Conservation (phyloP, 2,888 invertebrate genomes). For the Heteromyza rotundicornis region DNA sequence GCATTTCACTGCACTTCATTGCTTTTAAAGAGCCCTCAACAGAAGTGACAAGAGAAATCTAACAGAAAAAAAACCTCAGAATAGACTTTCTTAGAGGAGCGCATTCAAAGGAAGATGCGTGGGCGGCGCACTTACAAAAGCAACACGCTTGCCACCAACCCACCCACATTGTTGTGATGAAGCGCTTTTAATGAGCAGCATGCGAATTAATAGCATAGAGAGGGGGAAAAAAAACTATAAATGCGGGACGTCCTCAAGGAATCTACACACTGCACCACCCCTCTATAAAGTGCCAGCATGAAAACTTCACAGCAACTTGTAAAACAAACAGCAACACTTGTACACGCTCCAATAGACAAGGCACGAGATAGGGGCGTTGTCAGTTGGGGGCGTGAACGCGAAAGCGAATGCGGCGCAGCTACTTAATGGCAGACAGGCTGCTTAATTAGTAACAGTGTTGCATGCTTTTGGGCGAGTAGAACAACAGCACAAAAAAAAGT, state of each 20-base stretch:
- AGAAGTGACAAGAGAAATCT: neutral
- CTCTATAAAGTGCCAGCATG: no score
- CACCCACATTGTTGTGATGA: neutral
- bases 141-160: neutral
- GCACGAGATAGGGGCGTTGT: neutral
- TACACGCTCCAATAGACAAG: neutral
- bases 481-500: neutral
- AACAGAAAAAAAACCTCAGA: neutral
- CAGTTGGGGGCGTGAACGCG: conserved; percentile 4
- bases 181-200: conserved; percentile 2
- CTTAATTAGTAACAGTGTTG: conserved; percentile 22
- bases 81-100: no score
- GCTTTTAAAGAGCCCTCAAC: neutral
- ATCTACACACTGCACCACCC: no score
- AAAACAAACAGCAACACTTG: neutral
- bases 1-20: neutral
- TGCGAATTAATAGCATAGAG: neutral
- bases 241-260: neutral
- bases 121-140: no score
- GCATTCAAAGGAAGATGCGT: no score
- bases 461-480: neutral
- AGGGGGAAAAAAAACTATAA: neutral
- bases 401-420: conserved; percentile 10
- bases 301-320: neutral
- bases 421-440: conserved; percentile 26